Base-by-base conservation (phyloP, 1,140 invertebrate genomes). In the Drosophila rufa region DNA sequence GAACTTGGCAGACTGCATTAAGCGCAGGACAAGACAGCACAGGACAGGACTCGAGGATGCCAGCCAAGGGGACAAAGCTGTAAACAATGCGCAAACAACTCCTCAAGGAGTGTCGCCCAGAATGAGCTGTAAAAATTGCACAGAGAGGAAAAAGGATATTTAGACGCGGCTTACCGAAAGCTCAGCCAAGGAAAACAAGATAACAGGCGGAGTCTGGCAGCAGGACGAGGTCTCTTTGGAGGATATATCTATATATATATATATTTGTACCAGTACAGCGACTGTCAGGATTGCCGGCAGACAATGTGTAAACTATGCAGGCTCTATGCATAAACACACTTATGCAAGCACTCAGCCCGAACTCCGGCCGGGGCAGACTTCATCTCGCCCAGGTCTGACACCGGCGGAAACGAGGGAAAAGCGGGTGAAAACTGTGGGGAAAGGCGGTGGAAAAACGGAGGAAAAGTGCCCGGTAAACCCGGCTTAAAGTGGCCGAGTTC, bases 261-360 rank as follows among this genome's bases (percentile, higher is more conserved):
- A 46, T 46, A 8, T 45, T 3, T 43, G 8, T 19, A 36, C 47
- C 40, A 67, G 43, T 47, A 40, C 40, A 45, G 40, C 25, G 48
- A 6, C 69, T 73, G 69, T 59, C 67, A 59, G 67, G 66, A 70
- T 42, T 51, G 15, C 43, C 33, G 46, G 64, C 75, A 83, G 81
- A 84, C 81, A 83, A 83, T 83, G 81, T 84, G 83, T 58, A 87
- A 87, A 75, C 75, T 85, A 75, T 85, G 79, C 80, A 42, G 55
- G 51, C 53, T 51, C n/a, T 50, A 50, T 43, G 57, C 67, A 71
- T 71, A 57, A 71, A 73, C 58, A 73, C 67, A 70, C 66, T 69
- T 45, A 65, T 43, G 75, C 50, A 65, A 38, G 67, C 61, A 79
- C 71, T 76, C 74, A 75, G 56, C 55, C 57, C 17, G 33, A 57